Conservation (phyloP, 1,140 invertebrate species). For the Tenebrio molitor region DNA sequence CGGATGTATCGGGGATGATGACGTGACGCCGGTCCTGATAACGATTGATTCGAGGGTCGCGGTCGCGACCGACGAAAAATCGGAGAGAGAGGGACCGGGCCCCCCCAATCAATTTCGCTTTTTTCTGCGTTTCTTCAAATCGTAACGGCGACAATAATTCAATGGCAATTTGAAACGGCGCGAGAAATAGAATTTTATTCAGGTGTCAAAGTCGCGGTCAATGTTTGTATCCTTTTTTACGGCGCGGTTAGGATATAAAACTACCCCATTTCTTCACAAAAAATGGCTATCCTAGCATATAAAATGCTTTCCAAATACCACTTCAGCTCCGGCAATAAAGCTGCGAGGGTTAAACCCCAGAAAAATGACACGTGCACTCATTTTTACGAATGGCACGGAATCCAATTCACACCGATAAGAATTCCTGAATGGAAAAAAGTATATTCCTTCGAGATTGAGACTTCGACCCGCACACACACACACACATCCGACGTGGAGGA, state of each 20-base stretch:
- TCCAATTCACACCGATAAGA: constrained; percentile 45
- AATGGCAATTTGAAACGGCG: background rate
- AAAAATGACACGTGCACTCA: constrained; percentile 47
- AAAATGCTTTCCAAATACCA: constrained; percentile 48
- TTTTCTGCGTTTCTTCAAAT: no score
- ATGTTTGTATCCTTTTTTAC: constrained; percentile 38
- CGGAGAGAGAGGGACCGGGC: no score
- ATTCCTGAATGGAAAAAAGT: constrained; percentile 44
- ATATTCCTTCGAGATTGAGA: constrained; percentile 44
- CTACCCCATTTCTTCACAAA: constrained; percentile 38
- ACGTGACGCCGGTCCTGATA: background rate
- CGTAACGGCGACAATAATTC: no score
- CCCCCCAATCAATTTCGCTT: no score
- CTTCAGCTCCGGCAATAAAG: constrained; percentile 44
- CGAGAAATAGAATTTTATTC: constrained; percentile 26
- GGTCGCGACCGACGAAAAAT: no score
- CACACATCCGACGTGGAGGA: background rate
- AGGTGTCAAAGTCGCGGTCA: constrained; percentile 27
- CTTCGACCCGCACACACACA: no score
- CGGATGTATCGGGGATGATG: background rate
- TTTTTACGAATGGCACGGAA: constrained; percentile 45
- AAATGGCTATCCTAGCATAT: constrained; percentile 45
- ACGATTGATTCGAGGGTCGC: no score
- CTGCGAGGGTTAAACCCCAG: constrained; percentile 45
- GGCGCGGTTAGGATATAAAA: constrained; percentile 39